Percentiles rank a stretch among this genome's conserved stretches.
Evolutionary conservation across 2,888 invertebrate species (phyloP).

Genomic region (Stenoptilia bipunctidactyla): DNA sequence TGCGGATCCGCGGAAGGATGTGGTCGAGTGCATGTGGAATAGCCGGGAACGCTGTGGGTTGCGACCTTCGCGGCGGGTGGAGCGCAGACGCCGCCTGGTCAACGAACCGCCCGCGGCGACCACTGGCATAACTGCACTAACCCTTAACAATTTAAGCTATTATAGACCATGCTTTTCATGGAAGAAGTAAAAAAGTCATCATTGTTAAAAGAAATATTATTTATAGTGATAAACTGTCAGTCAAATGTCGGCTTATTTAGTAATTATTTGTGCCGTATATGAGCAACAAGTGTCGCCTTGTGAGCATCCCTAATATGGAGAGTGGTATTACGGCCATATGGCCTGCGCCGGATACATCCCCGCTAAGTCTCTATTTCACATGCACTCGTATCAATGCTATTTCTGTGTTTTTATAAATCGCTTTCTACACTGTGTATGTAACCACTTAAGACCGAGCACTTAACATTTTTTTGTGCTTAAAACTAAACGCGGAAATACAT

Average conservation of each 20-base stretch:
- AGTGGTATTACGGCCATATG: slow-evolving; percentile 58
- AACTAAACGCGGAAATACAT: too few species aligned
- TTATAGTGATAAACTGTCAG: slow-evolving; percentile 39
- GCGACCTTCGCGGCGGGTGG: slow-evolving; percentile 67
- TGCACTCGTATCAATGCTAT: neutral
- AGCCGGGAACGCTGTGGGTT: slow-evolving; percentile 38
- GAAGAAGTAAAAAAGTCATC: too few species aligned
- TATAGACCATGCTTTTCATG: too few species aligned
- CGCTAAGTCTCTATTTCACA: slow-evolving; percentile 15
- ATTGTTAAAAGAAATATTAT: too few species aligned
- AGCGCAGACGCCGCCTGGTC: slow-evolving; percentile 62
- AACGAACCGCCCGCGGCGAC: slow-evolving; percentile 56
- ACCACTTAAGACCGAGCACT: too few species aligned
- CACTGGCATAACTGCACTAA: slow-evolving; percentile 56
- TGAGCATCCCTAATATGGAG: slow-evolving; percentile 58
- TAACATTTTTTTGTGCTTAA: too few species aligned
- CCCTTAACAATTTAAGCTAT: slow-evolving; percentile 1
- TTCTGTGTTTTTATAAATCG: too few species aligned
- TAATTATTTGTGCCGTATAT: slow-evolving; percentile 65
- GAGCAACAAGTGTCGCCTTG: slow-evolving; percentile 71
- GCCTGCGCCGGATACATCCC: slow-evolving; percentile 54
- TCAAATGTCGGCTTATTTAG: slow-evolving; percentile 37
- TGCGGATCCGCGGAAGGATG: slow-evolving; percentile 7
- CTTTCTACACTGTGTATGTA: too few species aligned
- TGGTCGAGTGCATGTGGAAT: slow-evolving; percentile 24